Evolutionary conservation across 2,888 invertebrate species (phyloP), one percentile per base, ranked within the genome.

Genomic region (Gonocerus acuteangulatus): DNA sequence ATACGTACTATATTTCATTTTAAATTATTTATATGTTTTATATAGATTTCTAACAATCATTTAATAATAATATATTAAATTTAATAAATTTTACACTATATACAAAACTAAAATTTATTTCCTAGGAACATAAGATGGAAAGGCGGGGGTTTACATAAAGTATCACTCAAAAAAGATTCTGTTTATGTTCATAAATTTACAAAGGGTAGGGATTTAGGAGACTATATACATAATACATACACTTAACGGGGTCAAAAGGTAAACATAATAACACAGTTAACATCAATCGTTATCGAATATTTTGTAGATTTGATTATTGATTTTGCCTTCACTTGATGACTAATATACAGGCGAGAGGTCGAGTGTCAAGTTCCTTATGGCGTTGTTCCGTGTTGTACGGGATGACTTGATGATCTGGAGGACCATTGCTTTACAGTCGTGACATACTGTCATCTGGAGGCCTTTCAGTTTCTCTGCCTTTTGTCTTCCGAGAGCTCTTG

Each of bases 381-480:
- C 86, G 73, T 88, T 85, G 78, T 88, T 89, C 70, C 90, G 83
- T 65, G 86, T 86, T 62, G 86, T 87, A 73, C 86, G 83, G 67
- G 89, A 89, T 19, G 92, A 89, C 75, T 91, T 86, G 73, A 95
- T 93, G 73, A 95, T 93, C 77, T 93, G 91, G 70, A 92, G 82
- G 63, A 95, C 89, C 86, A 95, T 89, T 64, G 89, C 86, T 74
- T 91, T 91, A 78, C 95, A 95, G 79, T 95, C 95, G 74, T 89
- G 87, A 74, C 95, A 95, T 49, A 95, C 92, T 65, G 87, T 85
- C 86, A 93, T 90, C 72, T 88, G 84, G 63, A 89, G 85, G 48
- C 79, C 78, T 66, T 73, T 73, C 64, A 74, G 64, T 66, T 72
- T 73, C 63, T 74, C 73, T 65, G 70, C 71, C 68, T 72, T 71